phyloP scores from a whole-genome alignment of 2,113 vertebrate genomes.

The Grammomys surdaster region DNA sequence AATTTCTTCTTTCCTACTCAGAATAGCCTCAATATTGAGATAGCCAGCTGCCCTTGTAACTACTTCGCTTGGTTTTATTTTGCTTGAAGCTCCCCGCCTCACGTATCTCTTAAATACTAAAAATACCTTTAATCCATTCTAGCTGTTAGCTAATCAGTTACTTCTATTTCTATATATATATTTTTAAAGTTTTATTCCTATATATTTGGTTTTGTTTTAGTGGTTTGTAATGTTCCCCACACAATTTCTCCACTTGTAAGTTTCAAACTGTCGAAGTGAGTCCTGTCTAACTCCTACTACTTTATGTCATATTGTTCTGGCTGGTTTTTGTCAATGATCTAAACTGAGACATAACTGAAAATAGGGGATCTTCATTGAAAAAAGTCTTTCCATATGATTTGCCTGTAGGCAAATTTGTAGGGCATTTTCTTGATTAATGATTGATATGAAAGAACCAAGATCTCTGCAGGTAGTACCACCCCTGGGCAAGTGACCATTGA shows the following conservation, averaged over 20 bases:
- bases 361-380: background rate
- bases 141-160: background rate
- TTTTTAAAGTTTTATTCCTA: background rate
- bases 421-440: background rate
- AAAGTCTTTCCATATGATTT: background rate
- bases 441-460: background rate
- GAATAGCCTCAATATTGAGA: constrained; percentile 7
- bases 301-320: background rate
- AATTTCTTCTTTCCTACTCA: background rate
- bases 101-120: background rate
- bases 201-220: constrained; percentile 34
- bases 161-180: background rate
- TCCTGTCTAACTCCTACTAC: background rate
- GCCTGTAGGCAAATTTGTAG: background rate
- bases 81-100: background rate
- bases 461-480: background rate
- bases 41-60: background rate
- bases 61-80: background rate
- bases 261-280: constrained; percentile 33
- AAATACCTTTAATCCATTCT: background rate
- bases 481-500: background rate
- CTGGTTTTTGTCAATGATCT: background rate
- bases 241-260: background rate
- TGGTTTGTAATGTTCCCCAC: background rate
- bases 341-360: background rate